Percentiles rank a stretch among this genome's conserved stretches.
phyloP scores from a whole-genome alignment of 2,888 invertebrate genomes.

The Kryphioiulus occultus region DNA sequence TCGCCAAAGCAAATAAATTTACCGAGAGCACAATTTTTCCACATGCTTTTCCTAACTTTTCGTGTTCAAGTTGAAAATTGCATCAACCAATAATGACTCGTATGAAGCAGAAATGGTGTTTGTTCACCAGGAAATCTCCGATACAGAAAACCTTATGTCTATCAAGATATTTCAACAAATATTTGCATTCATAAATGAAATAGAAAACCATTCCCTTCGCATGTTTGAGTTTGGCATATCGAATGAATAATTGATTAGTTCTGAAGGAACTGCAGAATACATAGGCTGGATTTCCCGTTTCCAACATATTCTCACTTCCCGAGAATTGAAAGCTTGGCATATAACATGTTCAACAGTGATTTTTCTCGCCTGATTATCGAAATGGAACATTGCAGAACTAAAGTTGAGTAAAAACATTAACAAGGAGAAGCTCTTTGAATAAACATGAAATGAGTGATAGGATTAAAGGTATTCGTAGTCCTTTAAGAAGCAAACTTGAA shows the following conservation, averaged over 20 bases:
- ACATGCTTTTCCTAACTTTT: not conserved
- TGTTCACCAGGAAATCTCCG: not conserved
- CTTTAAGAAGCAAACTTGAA: no score
- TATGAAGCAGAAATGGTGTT: not conserved
- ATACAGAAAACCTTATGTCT: not conserved
- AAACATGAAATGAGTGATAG: not conserved
- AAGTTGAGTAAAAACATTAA: no score
- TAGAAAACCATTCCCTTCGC: not conserved
- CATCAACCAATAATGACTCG: not conserved
- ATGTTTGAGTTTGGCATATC: constrained; percentile 5
- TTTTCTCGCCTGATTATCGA: not conserved
- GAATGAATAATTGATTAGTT: not conserved
- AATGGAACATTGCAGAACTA: not conserved
- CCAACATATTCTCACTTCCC: not conserved
- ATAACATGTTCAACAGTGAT: constrained; percentile 5
- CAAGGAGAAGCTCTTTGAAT: not conserved
- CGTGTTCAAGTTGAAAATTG: not conserved
- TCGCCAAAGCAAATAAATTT: not conserved
- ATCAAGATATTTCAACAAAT: not conserved
- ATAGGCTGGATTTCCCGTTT: not conserved
- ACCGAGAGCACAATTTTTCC: not conserved
- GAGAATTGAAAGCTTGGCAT: not conserved
- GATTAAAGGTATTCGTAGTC: not conserved
- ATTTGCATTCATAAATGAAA: not conserved
- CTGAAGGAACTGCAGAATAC: not conserved